These are phyloP conservation scores for Liparis tanakae DNA, from an alignment of 2,797 vertebrate species.

Conservation along the genomic window DNA sequence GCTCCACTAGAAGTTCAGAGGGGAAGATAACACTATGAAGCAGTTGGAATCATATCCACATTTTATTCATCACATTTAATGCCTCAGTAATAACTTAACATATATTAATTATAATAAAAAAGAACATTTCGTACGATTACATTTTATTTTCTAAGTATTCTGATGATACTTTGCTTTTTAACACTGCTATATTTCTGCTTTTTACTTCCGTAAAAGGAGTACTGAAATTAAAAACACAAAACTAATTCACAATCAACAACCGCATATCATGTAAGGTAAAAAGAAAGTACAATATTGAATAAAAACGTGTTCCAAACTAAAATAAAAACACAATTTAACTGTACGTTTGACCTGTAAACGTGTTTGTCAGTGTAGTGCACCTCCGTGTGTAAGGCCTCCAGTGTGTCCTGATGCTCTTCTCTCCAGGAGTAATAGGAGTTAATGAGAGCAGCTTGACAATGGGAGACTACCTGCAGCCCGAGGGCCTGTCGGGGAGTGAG, in stretches of 20 bases:
- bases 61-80: background rate
- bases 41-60: background rate
- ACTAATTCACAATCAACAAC: background rate
- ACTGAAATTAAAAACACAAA: background rate
- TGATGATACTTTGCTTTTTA: background rate
- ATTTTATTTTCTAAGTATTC: background rate
- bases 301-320: constrained; percentile 1
- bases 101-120: background rate
- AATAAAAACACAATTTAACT: constrained; percentile 18
- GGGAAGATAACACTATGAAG: background rate
- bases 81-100: background rate
- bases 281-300: constrained; percentile 11
- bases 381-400: constrained; percentile 58
- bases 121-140: background rate
- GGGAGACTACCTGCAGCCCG: constrained; percentile 76
- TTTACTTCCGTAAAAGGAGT: background rate
- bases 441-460: constrained; percentile 81
- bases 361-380: constrained; percentile 66
- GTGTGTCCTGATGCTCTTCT: constrained; percentile 60
- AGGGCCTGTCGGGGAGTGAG: constrained; percentile 79
- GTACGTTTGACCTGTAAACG: constrained; percentile 33
- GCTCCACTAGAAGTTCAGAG: background rate
- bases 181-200: background rate
- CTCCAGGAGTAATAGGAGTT: constrained; percentile 77
- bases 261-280: background rate